Evolutionary conservation across 2,888 invertebrate species (phyloP), one percentile per base, ranked within the genome.

Genomic region (Lampropteryx suffumata): DNA sequence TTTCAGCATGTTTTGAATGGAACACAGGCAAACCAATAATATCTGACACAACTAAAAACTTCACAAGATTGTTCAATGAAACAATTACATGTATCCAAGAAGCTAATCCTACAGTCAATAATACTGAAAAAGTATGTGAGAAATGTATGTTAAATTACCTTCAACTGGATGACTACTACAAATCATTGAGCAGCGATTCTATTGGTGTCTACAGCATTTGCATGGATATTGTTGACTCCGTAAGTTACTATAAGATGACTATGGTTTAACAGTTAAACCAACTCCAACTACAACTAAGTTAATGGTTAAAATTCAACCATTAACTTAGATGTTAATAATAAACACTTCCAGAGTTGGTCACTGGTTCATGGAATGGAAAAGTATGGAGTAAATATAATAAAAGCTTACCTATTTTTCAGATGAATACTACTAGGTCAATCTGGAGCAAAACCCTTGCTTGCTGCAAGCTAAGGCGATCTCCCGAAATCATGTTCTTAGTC

Each of bases 191-290:
- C 53, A 62, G 82, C 60, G 91, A 91, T 68, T 76, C 86, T 45
- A 91, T 92, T 67, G 93, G 92, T 50, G 89, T 91, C 45, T 91
- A 92, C 55, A 91, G 87, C 54, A 84, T 93, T 50, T 94, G 94
- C 64, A 93, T 94, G 92, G 94, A 94, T 72, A 89, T 94, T 60
- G 92, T 94, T 1, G 94, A 94, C 79, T 82, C 92, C 59, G 94
- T 94, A 80, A 87, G 90, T 17, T n/a, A n/a, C n/a, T n/a, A n/a
- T n/a, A n/a, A n/a, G n/a, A n/a, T n/a, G n/a, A n/a, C n/a, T n/a
- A n/a, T n/a, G n/a, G n/a, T n/a, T n/a, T n/a, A n/a, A n/a, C n/a
- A n/a, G n/a, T n/a, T n/a, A n/a, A n/a, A n/a, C n/a, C n/a, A n/a
- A n/a, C n/a, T n/a, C n/a, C n/a, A n/a, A n/a, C n/a, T n/a, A n/a